A percentile compares a stretch with the other conserved stretches of the same genome.
phyloP scores from a whole-genome alignment of 2,113 vertebrate genomes.

The Coturnix japonica region DNA sequence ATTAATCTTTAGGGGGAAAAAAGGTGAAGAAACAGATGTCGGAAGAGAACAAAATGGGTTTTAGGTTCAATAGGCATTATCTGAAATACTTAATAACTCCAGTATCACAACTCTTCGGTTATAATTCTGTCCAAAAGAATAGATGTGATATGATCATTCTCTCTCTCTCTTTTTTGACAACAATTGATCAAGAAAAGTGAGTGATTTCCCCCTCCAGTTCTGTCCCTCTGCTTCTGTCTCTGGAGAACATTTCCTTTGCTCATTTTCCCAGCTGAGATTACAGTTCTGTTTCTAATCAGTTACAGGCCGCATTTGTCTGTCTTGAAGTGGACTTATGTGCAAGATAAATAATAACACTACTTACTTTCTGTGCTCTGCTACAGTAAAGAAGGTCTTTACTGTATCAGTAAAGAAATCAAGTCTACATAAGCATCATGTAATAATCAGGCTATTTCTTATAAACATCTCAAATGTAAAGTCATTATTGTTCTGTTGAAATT shows the following conservation, averaged over 20 bases:
- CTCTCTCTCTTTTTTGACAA: background rate
- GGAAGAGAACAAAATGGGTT: background rate
- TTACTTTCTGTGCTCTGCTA: background rate
- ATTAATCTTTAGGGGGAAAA: background rate
- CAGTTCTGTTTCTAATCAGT: background rate
- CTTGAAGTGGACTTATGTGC: background rate
- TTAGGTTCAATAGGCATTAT: background rate
- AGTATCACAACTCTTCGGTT: background rate
- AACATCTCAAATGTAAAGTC: background rate
- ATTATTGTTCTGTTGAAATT: background rate
- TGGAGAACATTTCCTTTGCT: constrained; percentile 41
- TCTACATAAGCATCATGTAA: background rate
- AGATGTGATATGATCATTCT: background rate
- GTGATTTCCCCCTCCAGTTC: constrained; percentile 34
- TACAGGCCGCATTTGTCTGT: constrained; percentile 6
- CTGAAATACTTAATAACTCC: constrained; percentile 28
- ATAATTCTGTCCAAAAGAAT: constrained; percentile 5
- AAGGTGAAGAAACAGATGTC: background rate
- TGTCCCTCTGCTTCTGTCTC: constrained; percentile 28
- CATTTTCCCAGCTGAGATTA: constrained; percentile 34
- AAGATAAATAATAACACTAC: constrained; percentile 33
- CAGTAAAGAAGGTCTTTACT: background rate
- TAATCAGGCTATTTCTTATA: background rate
- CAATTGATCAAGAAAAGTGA: constrained; percentile 18
- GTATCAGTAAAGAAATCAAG: background rate